phyloP scores from a whole-genome alignment of 37 sponge, comb jelly and placozoan genomes.

The Ephydatia muelleri region DNA sequence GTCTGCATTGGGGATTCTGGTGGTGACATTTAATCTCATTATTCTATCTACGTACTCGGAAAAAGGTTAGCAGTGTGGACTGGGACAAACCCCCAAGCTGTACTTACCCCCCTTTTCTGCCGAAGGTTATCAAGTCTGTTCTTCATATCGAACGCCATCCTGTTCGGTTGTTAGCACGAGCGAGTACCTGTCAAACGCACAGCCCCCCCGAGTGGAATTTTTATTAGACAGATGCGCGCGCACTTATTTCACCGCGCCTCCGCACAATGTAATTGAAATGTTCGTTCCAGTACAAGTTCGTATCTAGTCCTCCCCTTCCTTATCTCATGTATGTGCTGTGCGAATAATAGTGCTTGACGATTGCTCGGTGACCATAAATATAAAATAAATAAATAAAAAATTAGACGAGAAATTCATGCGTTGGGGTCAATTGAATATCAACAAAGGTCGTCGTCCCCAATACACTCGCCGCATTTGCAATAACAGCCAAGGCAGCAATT shows the following conservation, averaged over 20 bases:
- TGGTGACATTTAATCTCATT: background rate
- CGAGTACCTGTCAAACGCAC: background rate
- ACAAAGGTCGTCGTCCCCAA: too few relatives aligned
- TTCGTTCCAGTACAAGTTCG: background rate
- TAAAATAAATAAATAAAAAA: too few relatives aligned
- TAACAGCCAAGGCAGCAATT: too few relatives aligned
- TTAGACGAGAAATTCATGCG: too few relatives aligned
- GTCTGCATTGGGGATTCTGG: background rate
- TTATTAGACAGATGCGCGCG: too few relatives aligned
- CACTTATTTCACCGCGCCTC: too few relatives aligned
- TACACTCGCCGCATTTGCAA: too few relatives aligned
- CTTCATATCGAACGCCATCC: slow-evolving; percentile 57
- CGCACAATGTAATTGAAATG: too few relatives aligned
- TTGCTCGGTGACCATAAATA: too few relatives aligned
- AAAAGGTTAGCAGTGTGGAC: slow-evolving; percentile 4
- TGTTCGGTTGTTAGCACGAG: background rate
- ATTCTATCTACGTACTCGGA: background rate
- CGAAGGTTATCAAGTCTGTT: slow-evolving; percentile 44
- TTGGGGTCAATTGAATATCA: too few relatives aligned
- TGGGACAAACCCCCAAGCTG: background rate
- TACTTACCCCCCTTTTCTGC: slow-evolving; percentile 24
- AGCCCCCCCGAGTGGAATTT: too few relatives aligned
- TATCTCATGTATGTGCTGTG: background rate
- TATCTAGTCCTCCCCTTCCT: background rate
- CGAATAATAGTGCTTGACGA: too few relatives aligned